Evolutionary conservation across 1,140 invertebrate species (phyloP).

Genomic region (Drosophila tsacasi): DNA sequence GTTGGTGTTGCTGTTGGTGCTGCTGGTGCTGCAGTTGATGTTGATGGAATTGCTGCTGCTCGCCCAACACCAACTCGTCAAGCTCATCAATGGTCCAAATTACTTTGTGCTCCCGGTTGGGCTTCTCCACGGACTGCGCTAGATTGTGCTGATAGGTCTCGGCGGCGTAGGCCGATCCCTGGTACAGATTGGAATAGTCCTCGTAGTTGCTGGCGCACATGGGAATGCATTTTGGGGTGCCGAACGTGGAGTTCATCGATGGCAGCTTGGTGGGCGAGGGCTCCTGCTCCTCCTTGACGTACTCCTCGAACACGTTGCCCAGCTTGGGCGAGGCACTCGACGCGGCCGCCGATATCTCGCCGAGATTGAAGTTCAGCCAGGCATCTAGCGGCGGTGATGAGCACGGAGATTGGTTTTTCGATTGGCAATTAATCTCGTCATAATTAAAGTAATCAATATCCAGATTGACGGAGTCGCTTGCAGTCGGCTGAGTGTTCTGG

Average conservation of each 20-base stretch:
- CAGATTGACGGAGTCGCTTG: conserved; percentile 59
- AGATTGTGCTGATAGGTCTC: conserved; percentile 76
- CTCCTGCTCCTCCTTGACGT: conserved; percentile 46
- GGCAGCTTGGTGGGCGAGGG: conserved; percentile 62
- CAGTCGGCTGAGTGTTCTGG: conserved; percentile 33
- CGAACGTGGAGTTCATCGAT: conserved; percentile 82
- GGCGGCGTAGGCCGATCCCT: conserved; percentile 37
- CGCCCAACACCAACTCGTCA: conserved; percentile 67
- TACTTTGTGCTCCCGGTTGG: conserved; percentile 78
- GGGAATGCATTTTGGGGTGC: conserved; percentile 75
- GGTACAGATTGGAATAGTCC: conserved; percentile 67
- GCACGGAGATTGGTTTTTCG: conserved; percentile 85
- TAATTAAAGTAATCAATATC: conserved; percentile 85
- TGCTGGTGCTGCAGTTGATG: conserved; percentile 7
- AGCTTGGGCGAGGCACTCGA: conserved; percentile 60
- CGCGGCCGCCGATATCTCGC: conserved; percentile 49
- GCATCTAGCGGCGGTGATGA: conserved; percentile 84
- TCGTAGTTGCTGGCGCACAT: conserved; percentile 60
- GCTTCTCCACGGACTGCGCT: conserved; percentile 66
- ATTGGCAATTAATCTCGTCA: conserved; percentile 85
- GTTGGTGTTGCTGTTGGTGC: conserved; percentile 10
- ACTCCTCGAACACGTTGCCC: conserved; percentile 61
- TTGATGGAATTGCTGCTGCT: conserved; percentile 21
- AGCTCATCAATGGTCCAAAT: conserved; percentile 83
- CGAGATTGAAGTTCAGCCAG: conserved; percentile 78